Percentiles rank a stretch among this genome's conserved stretches.
Conservation (phyloP, 2,113 vertebrate species). For the Microcebus lehilahytsara region DNA sequence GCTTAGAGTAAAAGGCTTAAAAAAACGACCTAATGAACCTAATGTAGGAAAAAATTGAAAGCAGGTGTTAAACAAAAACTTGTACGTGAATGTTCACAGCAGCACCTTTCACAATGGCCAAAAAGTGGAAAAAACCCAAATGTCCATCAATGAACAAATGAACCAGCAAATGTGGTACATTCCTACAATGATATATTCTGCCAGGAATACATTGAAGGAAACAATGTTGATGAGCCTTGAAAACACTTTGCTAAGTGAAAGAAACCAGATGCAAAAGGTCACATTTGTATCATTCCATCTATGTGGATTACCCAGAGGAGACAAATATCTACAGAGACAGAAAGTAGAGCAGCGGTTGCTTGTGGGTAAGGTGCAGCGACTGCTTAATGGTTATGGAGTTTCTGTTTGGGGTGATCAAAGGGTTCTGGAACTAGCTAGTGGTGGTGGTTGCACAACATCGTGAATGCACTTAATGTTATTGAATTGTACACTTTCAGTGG, state of each 20-base stretch:
- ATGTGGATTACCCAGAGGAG: not conserved
- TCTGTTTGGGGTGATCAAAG: not conserved
- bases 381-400: not conserved
- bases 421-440: not conserved
- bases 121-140: not conserved
- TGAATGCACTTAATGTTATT: not conserved
- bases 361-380: not conserved
- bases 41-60: not conserved
- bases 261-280: not conserved
- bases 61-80: not conserved
- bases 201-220: not conserved
- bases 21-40: not conserved
- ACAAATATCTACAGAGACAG: not conserved
- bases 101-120: not conserved
- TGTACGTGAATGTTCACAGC: not conserved
- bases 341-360: not conserved
- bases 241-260: not conserved
- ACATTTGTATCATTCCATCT: not conserved
- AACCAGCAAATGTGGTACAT: not conserved
- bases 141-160: not conserved
- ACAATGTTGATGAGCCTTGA: not conserved
- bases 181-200: not conserved
- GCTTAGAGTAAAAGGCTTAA: not conserved
- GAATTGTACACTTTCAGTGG: not conserved
- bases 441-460: not conserved